Evolutionary conservation across 2,797 vertebrate species (phyloP), one percentile per base, ranked within the genome.

Genomic region (Pipistrellus nathusii): DNA sequence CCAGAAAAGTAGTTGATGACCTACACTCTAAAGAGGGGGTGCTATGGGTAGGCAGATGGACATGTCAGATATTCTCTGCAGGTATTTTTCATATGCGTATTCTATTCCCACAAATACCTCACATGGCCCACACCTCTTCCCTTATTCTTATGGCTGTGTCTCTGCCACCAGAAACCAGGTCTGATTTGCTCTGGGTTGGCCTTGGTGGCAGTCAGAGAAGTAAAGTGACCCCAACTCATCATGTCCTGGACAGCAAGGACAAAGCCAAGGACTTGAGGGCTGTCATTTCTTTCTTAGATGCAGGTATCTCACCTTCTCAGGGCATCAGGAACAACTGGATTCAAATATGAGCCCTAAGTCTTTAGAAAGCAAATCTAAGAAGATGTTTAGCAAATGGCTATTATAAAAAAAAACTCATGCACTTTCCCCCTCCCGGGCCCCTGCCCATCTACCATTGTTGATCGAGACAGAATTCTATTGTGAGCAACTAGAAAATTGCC

Each of bases 161-260:
- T 2, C 69, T 25, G 21, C 71, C 25, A 27, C 12, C 23, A 38
- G 18, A 69, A 23, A 13, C 13, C 20, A 13, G 27, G 8, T 32
- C 9, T 9, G 0, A 0, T 46, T 11, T 3, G 6, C 68, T 30
- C 38, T 73, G 77, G 38, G 62, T 59, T 44, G 62, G 4, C 72
- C 23, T n/a, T 32, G 38, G 83, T 57, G 35, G 85, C 46, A 35
- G 4, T 41, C 80, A 32, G 66, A 87, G 21, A 44, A 51, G 8
- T 1, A 51, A 32, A 23, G 18, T 9, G 44, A 14, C 27, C 11
- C 41, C 13, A 44, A 11, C 18, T 73, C 78, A 5, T 5, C 0
- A 0, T 15, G 18, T 59, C 55, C 69, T 18, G 53, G 69, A 11
- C n/a, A 8, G 5, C n/a, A 38, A 20, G 2, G 38, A 5, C 2